Evolutionary conservation across 2,113 vertebrate species (phyloP).

Genomic region (Numida meleagris): DNA sequence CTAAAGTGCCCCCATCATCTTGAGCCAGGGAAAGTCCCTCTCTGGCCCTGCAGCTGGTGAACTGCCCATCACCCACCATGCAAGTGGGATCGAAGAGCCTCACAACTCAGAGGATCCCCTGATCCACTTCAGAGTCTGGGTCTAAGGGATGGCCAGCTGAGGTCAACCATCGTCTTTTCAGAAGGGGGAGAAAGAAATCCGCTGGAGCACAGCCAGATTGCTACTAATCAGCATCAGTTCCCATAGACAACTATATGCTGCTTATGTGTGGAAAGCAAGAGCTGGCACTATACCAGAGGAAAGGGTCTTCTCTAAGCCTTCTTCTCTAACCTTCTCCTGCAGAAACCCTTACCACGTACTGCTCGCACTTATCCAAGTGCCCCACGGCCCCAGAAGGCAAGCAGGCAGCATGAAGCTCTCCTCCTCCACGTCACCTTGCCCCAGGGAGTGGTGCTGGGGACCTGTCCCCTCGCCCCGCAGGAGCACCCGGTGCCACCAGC

Average conservation of each 20-base stretch:
- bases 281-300: background rate
- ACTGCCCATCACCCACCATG: too few relatives aligned
- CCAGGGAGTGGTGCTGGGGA: background rate
- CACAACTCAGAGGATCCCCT: too few relatives aligned
- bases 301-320: background rate
- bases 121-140: background rate
- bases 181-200: background rate
- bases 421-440: background rate
- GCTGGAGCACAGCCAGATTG: background rate
- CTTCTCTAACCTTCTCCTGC: background rate
- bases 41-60: background rate
- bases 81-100: background rate
- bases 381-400: background rate
- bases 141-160: background rate
- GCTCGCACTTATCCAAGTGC: too few relatives aligned
- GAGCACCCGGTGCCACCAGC: background rate
- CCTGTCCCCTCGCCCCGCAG: background rate
- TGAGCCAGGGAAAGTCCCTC: background rate
- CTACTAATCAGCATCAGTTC: background rate
- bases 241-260: background rate
- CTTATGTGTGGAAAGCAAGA: background rate
- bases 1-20: fast-evolving
- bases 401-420: background rate
- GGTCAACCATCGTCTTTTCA: background rate
- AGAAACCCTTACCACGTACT: background rate